Base-by-base conservation (phyloP, 2,797 vertebrate species). In the Cyprinodon diabolis region DNA sequence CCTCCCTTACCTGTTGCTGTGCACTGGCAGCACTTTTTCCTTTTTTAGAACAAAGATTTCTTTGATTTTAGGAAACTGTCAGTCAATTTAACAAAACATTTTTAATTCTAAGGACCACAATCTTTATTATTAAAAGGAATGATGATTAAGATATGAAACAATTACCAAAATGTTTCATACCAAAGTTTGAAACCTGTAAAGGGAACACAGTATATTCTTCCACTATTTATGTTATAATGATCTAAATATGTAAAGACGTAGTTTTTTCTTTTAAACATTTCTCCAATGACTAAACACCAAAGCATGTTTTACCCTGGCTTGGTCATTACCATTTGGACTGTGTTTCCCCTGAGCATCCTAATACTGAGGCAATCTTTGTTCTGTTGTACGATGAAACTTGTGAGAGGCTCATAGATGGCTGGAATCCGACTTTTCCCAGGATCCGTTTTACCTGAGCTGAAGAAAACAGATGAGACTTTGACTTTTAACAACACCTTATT, bases 311-410 rank as follows among this genome's bases (percentile, higher is more conserved):
- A 71, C 77, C 82, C 75, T 76, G 83, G 84, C 87, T 68, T 63
- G 69, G 71, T 78, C 82, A 90, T 92, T 91, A 90, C 77, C 81
- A 74, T 85, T 75, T 87, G 84, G 91, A 78, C 92, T 90, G 82
- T 87, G 84, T 93, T 93, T 91, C 91, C 76, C 67, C 75, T 75
- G 83, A 90, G 80, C 84, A 82, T 91, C 81, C 75, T 77, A 82
- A 88, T 90, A 92, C 90, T 92, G 86, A 93, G 91, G 84, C 77
- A 60, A 93, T 91, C 91, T 92, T 93, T 93, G 91, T 92, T 91
- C 90, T 79, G 82, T 87, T 91, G 89, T 91, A 60, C 82, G 81
- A 74, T 13, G 37, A 7, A 70, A 89, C 86, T 79, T 82, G 77
- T 81, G 79, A 92, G 86, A 90, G 69, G 79, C 86, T 87, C 88